These are phyloP conservation scores for Oryctes rhinoceros DNA, from an alignment of 1,140 invertebrate species.

Conservation along the genomic window DNA sequence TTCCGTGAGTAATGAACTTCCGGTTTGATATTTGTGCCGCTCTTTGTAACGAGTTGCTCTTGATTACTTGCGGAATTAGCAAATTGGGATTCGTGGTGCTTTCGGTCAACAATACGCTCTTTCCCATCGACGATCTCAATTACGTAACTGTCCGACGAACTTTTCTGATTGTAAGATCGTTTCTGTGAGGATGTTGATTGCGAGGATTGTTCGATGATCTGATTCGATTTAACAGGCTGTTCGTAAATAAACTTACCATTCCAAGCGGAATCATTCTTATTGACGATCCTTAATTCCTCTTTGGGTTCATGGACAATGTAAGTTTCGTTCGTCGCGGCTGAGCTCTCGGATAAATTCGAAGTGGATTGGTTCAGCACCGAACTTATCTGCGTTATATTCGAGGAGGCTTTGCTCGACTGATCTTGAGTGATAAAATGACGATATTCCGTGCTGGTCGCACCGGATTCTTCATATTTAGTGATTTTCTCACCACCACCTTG, in stretches of 20 bases:
- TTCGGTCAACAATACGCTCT: slow-evolving; percentile 66
- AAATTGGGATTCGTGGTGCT: slow-evolving; percentile 65
- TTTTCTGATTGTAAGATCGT: slow-evolving; percentile 61
- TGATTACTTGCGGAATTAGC: slow-evolving; percentile 62
- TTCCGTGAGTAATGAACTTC: slow-evolving; percentile 65
- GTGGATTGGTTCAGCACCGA: slow-evolving; percentile 55
- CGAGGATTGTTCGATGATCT: slow-evolving; percentile 51
- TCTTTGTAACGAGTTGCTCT: slow-evolving; percentile 62
- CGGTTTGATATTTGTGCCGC: slow-evolving; percentile 64
- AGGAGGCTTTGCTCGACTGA: slow-evolving; percentile 44
- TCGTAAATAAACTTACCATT: slow-evolving; percentile 64
- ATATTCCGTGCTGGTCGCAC: slow-evolving; percentile 56
- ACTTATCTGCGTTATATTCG: slow-evolving; percentile 55
- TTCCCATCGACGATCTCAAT: slow-evolving; percentile 70
- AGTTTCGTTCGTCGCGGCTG: slow-evolving; percentile 44
- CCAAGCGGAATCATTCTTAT: slow-evolving; percentile 64
- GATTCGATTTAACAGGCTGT: slow-evolving; percentile 52
- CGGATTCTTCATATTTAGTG: slow-evolving; percentile 57
- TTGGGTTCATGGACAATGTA: slow-evolving; percentile 60
- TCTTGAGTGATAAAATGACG: slow-evolving; percentile 55
- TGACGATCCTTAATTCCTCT: slow-evolving; percentile 56
- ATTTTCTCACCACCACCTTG: slow-evolving; percentile 58
- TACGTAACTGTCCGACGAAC: slow-evolving; percentile 66
- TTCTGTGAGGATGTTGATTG: slow-evolving; percentile 51
- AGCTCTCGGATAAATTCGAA: slow-evolving; percentile 52